Evolutionary conservation across 2,888 invertebrate genomes (phyloP).

Genomic region (Mythimna pallens): DNA sequence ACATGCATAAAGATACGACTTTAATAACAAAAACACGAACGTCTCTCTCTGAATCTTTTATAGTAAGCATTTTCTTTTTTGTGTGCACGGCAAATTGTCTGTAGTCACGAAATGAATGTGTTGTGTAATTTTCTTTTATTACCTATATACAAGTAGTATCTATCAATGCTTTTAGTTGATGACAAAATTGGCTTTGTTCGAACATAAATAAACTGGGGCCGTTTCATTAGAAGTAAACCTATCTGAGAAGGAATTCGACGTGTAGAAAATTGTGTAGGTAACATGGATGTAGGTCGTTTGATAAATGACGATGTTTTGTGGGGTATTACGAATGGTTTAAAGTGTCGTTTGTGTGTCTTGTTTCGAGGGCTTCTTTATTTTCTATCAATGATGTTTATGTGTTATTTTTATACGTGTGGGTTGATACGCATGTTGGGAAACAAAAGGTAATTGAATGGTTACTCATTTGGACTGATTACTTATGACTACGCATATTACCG

Average conservation of each 20-base stretch:
- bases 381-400: constrained; percentile 20
- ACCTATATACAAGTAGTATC: constrained; percentile 64
- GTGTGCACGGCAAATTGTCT: constrained; percentile 63
- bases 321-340: constrained; percentile 45
- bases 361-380: constrained; percentile 43
- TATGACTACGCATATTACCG: neutral
- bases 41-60: constrained; percentile 61
- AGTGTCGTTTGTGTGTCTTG: constrained; percentile 29
- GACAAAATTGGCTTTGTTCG: constrained; percentile 68
- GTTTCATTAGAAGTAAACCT: constrained; percentile 68
- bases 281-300: constrained; percentile 39
- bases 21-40: constrained; percentile 65
- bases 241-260: constrained; percentile 54
- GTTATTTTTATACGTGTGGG: constrained; percentile 5
- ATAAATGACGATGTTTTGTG: constrained; percentile 43
- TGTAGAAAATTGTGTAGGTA: constrained; percentile 53
- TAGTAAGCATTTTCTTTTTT: constrained; percentile 59
- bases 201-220: constrained; percentile 63
- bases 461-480: neutral
- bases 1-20: constrained; percentile 53
- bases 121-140: constrained; percentile 72
- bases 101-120: constrained; percentile 69
- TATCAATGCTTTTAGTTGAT: constrained; percentile 70
- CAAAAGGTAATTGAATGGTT: neutral
- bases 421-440: neutral